phyloP scores from a whole-genome alignment of 2,888 invertebrate genomes.

The Furcula furcula region DNA sequence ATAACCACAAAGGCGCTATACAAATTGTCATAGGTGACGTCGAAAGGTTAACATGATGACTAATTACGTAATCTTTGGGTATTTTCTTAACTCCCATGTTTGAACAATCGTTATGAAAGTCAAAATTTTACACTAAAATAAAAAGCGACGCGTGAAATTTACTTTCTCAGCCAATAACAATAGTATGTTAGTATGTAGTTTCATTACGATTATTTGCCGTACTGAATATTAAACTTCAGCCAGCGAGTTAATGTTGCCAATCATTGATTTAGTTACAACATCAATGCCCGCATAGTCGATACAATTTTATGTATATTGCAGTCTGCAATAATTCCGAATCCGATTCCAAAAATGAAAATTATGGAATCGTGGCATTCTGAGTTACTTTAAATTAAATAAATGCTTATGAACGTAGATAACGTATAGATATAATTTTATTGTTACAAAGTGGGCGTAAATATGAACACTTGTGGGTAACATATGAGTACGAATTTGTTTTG shows the following conservation, averaged over 20 bases:
- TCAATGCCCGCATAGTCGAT: constrained; percentile 16
- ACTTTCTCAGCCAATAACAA: constrained; percentile 34
- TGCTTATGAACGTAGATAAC: no score
- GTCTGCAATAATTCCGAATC: no score
- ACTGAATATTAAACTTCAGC: constrained; percentile 15
- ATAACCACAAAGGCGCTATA: constrained; percentile 10
- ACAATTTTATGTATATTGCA: no score
- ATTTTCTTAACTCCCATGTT: constrained; percentile 11
- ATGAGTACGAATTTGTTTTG: no score
- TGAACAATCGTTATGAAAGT: constrained; percentile 29
- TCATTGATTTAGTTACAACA: constrained; percentile 12
- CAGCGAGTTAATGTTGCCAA: constrained; percentile 8
- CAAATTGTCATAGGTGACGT: constrained; percentile 5
- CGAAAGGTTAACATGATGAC: constrained; percentile 14
- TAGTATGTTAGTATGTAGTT: constrained; percentile 32
- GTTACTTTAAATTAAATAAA: no score
- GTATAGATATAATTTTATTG: no score
- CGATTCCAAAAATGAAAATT: no score
- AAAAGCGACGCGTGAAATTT: constrained; percentile 25
- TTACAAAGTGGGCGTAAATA: no score
- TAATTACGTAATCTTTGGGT: constrained; percentile 19
- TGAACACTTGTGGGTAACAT: no score
- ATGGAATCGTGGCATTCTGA: no score
- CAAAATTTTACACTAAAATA: constrained; percentile 32
- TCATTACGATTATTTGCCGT: constrained; percentile 29